Evolutionary conservation across 2,888 invertebrate genomes (phyloP), one percentile per base, ranked within the genome.

Genomic region (Callosobruchus maculatus): DNA sequence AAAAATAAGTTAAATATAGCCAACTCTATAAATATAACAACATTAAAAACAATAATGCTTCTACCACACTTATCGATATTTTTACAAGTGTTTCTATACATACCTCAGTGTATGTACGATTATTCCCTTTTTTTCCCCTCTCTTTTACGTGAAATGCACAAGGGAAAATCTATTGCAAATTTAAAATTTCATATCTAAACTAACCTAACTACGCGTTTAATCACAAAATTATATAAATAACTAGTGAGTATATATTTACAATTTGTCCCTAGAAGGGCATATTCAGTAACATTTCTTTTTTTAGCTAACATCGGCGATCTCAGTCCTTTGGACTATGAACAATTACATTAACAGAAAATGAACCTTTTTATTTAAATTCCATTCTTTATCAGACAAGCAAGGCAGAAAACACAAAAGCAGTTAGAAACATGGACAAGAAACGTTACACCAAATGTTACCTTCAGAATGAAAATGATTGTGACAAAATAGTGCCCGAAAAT

Each of bases 251-350:
- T 68, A 68, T 68, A 21, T 68, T 68, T 68, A 68, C 22, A 68
- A 68, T 68, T 68, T 49, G 49, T 49, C 49, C 18, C 49, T 18
- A 49, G 49, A 49, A 49, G 49, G 49, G 18, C 49, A 49, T 49
- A 49, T 49, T 49, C 49, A 49, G 49, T 49, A 49, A 49, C 49
- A 49, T 49, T 49, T 49, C 26, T 49, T 49, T 49, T 7, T 49
- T 49, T 49, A 49, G 49, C 49, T 49, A 77, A 75, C 75, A 68
- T 71, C 70, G 26, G 18, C 69, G 74, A 77, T 74, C 74, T 77
- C 75, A 77, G 77, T 77, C 77, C 74, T 70, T 77, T 73, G 75
- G 75, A 77, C 74, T 72, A 75, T 66, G 68, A 74, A 73, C 71
- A 72, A 71, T 22, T 68, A 73, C 70, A 75, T 69, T 74, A 74